Conservation (phyloP, 2,888 invertebrate species). For the Heliconius sara region DNA sequence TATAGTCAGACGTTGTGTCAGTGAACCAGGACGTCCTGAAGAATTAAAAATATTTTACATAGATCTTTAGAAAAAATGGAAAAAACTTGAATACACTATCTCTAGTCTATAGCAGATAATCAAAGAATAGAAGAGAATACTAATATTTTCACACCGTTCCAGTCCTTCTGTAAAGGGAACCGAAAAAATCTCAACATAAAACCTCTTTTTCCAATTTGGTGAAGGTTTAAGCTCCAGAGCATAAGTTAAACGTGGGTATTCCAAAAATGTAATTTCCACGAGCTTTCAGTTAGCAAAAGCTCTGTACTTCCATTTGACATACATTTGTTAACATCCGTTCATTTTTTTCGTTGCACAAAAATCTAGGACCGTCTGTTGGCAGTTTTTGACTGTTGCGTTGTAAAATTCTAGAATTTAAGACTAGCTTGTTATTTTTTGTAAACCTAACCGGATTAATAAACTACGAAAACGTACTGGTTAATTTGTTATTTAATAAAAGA, state of each 20-base stretch:
- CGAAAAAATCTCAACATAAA: conserved; percentile 15
- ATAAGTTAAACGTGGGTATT: conserved; percentile 25
- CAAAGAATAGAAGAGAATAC: background rate
- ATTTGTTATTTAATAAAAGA: too few relatives aligned
- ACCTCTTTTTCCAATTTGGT: conserved; percentile 23
- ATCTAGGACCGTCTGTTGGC: conserved; percentile 7
- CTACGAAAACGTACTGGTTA: background rate
- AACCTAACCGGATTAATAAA: background rate
- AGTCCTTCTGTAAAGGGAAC: background rate
- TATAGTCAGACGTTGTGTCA: too few relatives aligned
- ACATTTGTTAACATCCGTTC: conserved; percentile 34
- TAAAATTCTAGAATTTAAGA: conserved; percentile 6
- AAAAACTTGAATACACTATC: too few relatives aligned
- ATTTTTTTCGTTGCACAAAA: conserved; percentile 26
- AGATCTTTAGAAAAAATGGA: too few relatives aligned
- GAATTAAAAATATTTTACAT: too few relatives aligned
- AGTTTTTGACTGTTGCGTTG: conserved; percentile 16
- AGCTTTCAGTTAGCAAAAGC: conserved; percentile 24
- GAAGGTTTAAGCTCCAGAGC: conserved; percentile 14
- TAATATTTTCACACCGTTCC: background rate
- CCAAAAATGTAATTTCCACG: conserved; percentile 27
- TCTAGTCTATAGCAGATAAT: background rate
- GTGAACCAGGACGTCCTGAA: too few relatives aligned
- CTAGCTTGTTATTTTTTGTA: background rate
- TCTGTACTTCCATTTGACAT: conserved; percentile 37